These are phyloP conservation scores for Nothoprocta pentlandii DNA, from an alignment of 2,113 vertebrate genomes.

Conservation along the genomic window DNA sequence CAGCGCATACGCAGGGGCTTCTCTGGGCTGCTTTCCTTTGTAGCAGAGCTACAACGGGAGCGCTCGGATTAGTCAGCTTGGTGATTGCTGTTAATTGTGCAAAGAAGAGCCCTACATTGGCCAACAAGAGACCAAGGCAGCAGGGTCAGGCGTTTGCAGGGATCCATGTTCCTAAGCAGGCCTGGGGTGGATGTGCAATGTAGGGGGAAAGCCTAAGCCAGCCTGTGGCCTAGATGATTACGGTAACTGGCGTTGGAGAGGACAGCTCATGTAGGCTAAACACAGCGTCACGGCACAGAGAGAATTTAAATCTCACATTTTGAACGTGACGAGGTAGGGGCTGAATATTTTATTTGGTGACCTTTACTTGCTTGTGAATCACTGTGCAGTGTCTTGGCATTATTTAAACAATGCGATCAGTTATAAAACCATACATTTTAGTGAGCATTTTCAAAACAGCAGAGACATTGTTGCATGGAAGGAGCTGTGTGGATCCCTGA, in stretches of 20 bases:
- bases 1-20: too few species aligned
- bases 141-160: neutral
- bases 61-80: fast-evolving
- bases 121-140: fast-evolving
- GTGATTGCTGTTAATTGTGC: fast-evolving
- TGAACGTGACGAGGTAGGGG: neutral
- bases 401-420: neutral
- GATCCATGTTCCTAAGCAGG: fast-evolving
- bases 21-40: too few species aligned
- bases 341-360: neutral
- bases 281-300: fast-evolving
- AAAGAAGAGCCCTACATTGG: too few species aligned
- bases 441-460: neutral
- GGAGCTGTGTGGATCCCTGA: neutral
- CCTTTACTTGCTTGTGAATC: neutral
- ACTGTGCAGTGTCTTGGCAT: neutral
- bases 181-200: fast-evolving
- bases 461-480: neutral
- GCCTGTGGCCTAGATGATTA: fast-evolving
- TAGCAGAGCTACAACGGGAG: fast-evolving
- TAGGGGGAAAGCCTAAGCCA: neutral
- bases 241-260: neutral
- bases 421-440: neutral
- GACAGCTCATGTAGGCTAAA: too few species aligned
- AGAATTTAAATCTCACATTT: neutral